Conservation (phyloP, 2,797 vertebrate genomes). For the Pogonophryne albipinna region DNA sequence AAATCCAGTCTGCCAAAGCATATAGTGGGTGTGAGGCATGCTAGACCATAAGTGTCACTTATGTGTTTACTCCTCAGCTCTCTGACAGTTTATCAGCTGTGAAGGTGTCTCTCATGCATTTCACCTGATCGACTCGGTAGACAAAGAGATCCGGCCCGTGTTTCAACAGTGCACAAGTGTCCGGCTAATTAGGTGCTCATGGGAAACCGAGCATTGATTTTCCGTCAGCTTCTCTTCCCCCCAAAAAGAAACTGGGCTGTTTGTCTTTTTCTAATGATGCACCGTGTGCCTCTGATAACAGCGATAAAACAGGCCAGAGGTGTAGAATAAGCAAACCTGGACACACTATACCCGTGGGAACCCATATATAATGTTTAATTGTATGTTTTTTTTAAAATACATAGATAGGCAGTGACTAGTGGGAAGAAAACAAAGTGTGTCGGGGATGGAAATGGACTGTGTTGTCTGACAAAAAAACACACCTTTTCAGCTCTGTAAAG, state of each 20-base stretch:
- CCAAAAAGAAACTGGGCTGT: constrained; percentile 76
- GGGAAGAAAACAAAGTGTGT: constrained; percentile 80
- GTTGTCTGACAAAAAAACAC: constrained; percentile 75
- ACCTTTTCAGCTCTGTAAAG: constrained; percentile 79
- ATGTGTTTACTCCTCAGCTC: constrained; percentile 79
- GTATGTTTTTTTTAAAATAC: constrained; percentile 45
- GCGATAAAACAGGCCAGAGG: constrained; percentile 80
- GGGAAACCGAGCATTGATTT: constrained; percentile 90
- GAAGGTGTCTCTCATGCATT: constrained; percentile 79
- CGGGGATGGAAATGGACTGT: constrained; percentile 77
- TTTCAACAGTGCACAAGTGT: constrained; percentile 87
- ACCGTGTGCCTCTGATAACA: constrained; percentile 86
- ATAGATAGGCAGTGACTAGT: constrained; percentile 53
- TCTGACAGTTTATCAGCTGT: constrained; percentile 81
- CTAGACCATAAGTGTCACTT: constrained; percentile 74
- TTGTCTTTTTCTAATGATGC: constrained; percentile 85
- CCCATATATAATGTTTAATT: constrained; percentile 82
- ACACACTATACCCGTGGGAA: constrained; percentile 80
- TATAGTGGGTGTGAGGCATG: constrained; percentile 63
- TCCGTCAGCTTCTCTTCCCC: constrained; percentile 77
- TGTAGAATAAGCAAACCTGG: constrained; percentile 78
- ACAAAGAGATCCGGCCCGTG: constrained; percentile 82
- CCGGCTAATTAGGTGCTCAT: constrained; percentile 89
- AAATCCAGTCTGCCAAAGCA: constrained; percentile 69
- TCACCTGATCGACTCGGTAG: constrained; percentile 82